Percentiles rank a stretch among this genome's conserved stretches.
phyloP scores from a whole-genome alignment of 1,140 invertebrate genomes.

The roundworm (Caenorhabditis elegans) region WBcel235 BX284602.5:7083001-7083500 shows the following conservation, averaged over 20 bases:
- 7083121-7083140: slow-evolving; percentile 88
- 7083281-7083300: slow-evolving; percentile 84
- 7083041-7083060: slow-evolving; percentile 75
- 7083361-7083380: slow-evolving; percentile 23
- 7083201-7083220: no score
- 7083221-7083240: slow-evolving; percentile 97
- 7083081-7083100: slow-evolving; percentile 98
- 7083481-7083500: slow-evolving; percentile 89
- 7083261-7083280: slow-evolving; percentile 83
- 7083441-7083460: slow-evolving; percentile 73
- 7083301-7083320: slow-evolving; percentile 91
- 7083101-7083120: slow-evolving; percentile 86
- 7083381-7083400: slow-evolving; percentile 74
- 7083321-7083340: slow-evolving; percentile 76
- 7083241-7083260: slow-evolving; percentile 98
- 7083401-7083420: slow-evolving; percentile 84
- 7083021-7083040: slow-evolving; percentile 85
- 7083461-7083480: slow-evolving; percentile 95
- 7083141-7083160: slow-evolving; percentile 72
- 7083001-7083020: slow-evolving; percentile 96
- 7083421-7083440: slow-evolving; percentile 76
- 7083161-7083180: no score
- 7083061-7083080: slow-evolving; percentile 88
- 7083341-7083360: background rate
- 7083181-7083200: no score